Evolutionary conservation across 2,113 vertebrate species (phyloP).

Genomic region (Ptilonorhynchus violaceus): DNA sequence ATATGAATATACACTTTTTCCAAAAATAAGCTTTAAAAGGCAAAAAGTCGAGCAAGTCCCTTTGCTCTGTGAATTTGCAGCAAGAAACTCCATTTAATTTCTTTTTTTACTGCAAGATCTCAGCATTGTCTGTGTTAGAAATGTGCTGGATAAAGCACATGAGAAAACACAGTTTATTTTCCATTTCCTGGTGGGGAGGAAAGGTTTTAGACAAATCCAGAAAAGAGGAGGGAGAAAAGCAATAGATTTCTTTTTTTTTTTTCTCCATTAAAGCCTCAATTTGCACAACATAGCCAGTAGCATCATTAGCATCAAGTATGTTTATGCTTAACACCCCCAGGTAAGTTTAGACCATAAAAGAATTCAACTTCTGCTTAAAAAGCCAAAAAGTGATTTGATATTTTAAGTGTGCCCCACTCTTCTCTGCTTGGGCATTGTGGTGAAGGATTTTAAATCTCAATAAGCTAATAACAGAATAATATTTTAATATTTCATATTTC

Average conservation of each 20-base stretch:
- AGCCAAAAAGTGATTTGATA: neutral
- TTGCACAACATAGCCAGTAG: neutral
- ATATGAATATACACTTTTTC: fast-evolving
- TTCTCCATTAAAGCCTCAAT: neutral
- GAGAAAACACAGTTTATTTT: neutral
- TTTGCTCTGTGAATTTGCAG: neutral
- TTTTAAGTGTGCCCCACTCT: neutral
- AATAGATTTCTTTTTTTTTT: neutral
- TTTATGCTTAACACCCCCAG: neutral
- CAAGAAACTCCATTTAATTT: neutral
- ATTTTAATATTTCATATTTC: neutral
- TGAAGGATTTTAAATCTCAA: neutral
- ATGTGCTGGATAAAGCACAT: neutral
- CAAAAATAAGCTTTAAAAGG: neutral
- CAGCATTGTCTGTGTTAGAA: neutral
- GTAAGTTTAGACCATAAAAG: neutral
- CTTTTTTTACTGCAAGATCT: neutral
- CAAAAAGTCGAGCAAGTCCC: fast-evolving
- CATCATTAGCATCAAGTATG: neutral
- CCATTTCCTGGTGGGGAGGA: neutral
- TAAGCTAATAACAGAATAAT: neutral
- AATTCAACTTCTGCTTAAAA: neutral
- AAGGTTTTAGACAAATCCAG: neutral
- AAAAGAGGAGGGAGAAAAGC: fast-evolving
- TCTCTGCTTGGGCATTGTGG: neutral